Percentiles rank a stretch among this genome's conserved stretches.
Evolutionary conservation across 2,113 vertebrate species (phyloP).

Genomic region (Plecturocebus donacophilus): DNA sequence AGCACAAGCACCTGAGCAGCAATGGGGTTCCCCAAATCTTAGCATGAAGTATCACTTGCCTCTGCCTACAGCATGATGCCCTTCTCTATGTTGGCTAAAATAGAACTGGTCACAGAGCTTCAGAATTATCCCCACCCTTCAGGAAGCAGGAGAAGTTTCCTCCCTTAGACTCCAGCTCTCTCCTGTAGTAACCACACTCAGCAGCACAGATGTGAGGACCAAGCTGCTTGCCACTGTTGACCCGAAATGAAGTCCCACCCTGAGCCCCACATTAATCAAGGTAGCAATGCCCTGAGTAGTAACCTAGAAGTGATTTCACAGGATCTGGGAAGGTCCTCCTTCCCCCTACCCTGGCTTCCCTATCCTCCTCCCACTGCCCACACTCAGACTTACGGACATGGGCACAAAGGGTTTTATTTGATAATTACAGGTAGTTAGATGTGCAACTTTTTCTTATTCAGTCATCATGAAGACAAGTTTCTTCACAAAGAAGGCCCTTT

Average conservation of each 20-base stretch:
- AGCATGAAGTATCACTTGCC: not conserved
- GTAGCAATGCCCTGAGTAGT: not conserved
- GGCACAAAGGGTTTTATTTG: not conserved
- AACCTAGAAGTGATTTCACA: not conserved
- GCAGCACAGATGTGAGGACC: not conserved
- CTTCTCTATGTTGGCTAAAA: not conserved
- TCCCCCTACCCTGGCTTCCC: not conserved
- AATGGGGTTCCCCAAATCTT: not conserved
- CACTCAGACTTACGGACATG: not conserved
- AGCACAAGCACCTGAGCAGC: not conserved
- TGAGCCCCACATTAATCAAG: not conserved
- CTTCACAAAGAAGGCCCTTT: not conserved
- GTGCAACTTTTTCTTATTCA: not conserved
- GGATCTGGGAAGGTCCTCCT: not conserved
- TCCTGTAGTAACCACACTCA: not conserved
- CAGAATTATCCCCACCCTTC: not conserved
- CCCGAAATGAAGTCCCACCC: not conserved
- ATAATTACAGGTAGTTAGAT: not conserved
- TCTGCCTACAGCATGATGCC: too few relatives aligned
- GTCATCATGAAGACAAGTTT: not conserved
- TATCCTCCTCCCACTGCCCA: accelerated
- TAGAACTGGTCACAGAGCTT: not conserved
- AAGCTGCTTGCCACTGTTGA: not conserved
- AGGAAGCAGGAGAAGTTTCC: not conserved
- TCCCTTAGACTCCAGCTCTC: not conserved